These are phyloP conservation scores for Drosophila melanica DNA, from an alignment of 1,140 invertebrate species.

Conservation along the genomic window DNA sequence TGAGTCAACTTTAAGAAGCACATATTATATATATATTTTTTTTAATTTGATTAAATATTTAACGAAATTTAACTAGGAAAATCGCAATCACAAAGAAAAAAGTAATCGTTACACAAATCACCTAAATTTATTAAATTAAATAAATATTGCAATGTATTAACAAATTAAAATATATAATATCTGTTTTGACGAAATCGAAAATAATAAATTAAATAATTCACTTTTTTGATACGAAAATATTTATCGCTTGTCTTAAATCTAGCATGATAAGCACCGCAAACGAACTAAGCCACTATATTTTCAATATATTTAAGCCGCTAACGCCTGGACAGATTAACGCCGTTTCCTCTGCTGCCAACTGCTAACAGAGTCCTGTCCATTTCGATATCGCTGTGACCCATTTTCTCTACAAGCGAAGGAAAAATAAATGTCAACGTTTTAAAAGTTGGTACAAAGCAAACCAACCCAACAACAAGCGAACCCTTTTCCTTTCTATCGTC, in stretches of 20 bases:
- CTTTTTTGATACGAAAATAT: slow-evolving; percentile 2
- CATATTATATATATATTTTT: too few relatives aligned
- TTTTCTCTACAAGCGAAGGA: slow-evolving; percentile 2
- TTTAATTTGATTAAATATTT: too few relatives aligned
- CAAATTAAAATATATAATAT: too few relatives aligned
- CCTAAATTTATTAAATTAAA: too few relatives aligned
- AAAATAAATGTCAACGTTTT: slow-evolving; percentile 50
- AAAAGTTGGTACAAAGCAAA: slow-evolving; percentile 41
- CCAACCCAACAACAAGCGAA: slow-evolving; percentile 34
- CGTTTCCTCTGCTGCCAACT: slow-evolving; percentile 33
- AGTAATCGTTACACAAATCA: too few relatives aligned
- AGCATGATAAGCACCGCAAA: slow-evolving; percentile 5
- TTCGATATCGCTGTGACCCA: slow-evolving; percentile 18
- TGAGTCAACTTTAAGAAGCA: not conserved
- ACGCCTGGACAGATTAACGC: slow-evolving; percentile 22
- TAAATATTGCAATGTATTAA: too few relatives aligned
- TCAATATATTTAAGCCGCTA: slow-evolving; percentile 21
- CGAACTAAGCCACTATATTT: slow-evolving; percentile 13
- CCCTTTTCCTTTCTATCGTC: slow-evolving; percentile 44
- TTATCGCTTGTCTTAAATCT: slow-evolving; percentile 3
- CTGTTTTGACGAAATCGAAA: too few relatives aligned
- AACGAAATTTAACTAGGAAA: too few relatives aligned
- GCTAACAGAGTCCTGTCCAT: slow-evolving; percentile 23
- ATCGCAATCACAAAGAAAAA: too few relatives aligned
- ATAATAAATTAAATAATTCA: slow-evolving; percentile 9